Percentiles rank a stretch among this genome's conserved stretches.
Evolutionary conservation across 2,113 vertebrate species (phyloP).

Genomic region (Irena cyanogastra): DNA sequence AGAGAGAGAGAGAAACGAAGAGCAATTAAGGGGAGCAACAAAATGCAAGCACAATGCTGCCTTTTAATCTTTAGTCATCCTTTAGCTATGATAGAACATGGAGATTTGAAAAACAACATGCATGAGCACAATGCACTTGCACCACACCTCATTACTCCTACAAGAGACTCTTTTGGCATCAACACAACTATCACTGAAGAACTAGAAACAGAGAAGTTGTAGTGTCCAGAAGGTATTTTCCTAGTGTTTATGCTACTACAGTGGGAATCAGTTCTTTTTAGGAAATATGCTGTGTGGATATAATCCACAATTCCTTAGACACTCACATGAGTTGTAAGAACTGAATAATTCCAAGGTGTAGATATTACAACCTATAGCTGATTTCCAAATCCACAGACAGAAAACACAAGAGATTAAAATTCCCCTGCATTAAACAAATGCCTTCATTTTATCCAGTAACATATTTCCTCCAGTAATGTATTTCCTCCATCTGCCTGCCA

Average conservation of each 20-base stretch:
- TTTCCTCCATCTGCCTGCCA: conserved; percentile 37
- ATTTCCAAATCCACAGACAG: conserved; percentile 13
- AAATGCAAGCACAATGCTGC: neutral
- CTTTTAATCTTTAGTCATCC: neutral
- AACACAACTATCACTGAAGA: neutral
- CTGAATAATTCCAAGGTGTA: neutral
- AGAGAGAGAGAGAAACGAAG: neutral
- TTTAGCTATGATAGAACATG: neutral
- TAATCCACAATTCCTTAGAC: neutral
- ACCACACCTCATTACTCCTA: neutral
- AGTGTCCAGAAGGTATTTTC: neutral
- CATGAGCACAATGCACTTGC: neutral
- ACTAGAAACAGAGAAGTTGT: neutral
- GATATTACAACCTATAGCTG: neutral
- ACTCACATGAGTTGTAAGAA: neutral
- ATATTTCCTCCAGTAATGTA: conserved; percentile 1
- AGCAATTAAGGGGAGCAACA: neutral
- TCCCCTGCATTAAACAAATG: conserved; percentile 13
- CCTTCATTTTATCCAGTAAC: conserved; percentile 29
- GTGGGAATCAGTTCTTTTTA: neutral
- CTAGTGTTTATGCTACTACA: neutral
- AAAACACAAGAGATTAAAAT: conserved; percentile 45
- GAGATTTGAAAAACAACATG: neutral
- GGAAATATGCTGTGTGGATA: neutral
- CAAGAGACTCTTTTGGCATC: neutral